phyloP scores from a whole-genome alignment of 2,797 vertebrate genomes.

The Tarsius wallacei region DNA sequence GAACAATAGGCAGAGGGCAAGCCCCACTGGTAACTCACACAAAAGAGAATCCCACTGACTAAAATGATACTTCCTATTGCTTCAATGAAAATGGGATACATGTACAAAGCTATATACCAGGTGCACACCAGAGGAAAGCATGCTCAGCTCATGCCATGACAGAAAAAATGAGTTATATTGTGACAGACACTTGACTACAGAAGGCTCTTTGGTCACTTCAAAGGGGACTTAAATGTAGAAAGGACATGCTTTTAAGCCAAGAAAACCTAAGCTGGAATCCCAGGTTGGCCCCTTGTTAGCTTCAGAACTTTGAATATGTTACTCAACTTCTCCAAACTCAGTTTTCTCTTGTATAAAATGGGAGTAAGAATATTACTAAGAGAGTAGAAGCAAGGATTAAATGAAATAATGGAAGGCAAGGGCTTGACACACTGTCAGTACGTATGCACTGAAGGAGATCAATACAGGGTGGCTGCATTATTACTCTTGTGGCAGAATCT shows the following conservation, averaged over 20 bases:
- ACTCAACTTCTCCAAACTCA: neutral
- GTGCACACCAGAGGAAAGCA: constrained; percentile 25
- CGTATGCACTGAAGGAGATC: neutral
- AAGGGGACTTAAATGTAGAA: neutral
- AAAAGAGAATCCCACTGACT: constrained; percentile 36
- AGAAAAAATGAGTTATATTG: neutral
- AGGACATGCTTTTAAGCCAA: neutral
- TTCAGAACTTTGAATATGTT: neutral
- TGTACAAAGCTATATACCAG: neutral
- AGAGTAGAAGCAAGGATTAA: neutral
- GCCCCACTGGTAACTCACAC: constrained; percentile 30
- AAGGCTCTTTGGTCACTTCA: neutral
- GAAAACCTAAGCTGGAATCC: neutral
- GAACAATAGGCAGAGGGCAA: constrained; percentile 78
- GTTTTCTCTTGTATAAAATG: neutral
- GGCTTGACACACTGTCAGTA: neutral
- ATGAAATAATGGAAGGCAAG: neutral
- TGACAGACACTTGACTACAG: neutral
- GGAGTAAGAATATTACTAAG: neutral
- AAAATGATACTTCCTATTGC: constrained; percentile 71
- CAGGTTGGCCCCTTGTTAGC: constrained; percentile 26
- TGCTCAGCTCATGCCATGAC: neutral
- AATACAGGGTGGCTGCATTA: neutral
- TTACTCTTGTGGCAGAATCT: neutral
- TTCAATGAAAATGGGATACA: neutral